Evolutionary conservation across 2,888 invertebrate genomes (phyloP).

Genomic region (Beris morrisii): DNA sequence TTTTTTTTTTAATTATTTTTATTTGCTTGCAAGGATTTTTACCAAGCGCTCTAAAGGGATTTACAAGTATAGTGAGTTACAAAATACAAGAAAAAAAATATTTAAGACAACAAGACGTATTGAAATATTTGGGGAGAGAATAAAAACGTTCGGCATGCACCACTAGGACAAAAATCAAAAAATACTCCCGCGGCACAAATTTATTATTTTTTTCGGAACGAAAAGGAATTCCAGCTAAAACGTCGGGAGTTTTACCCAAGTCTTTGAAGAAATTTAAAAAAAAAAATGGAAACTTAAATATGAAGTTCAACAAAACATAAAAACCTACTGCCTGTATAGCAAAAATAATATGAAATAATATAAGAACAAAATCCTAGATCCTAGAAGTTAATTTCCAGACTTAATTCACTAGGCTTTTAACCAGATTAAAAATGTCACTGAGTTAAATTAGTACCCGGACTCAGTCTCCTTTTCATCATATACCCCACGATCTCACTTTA

Average conservation of each 20-base stretch:
- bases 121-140: too few relatives aligned
- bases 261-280: too few relatives aligned
- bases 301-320: too few relatives aligned
- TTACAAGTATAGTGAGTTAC: conserved; percentile 3
- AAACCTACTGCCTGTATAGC: too few relatives aligned
- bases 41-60: too few relatives aligned
- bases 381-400: conserved; percentile 2
- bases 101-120: too few relatives aligned
- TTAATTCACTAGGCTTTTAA: conserved; percentile 15
- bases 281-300: too few relatives aligned
- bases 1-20: conserved; percentile 7
- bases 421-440: conserved; percentile 18
- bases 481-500: neutral
- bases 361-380: neutral
- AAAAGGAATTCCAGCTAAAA: neutral
- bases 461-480: neutral
- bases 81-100: conserved; percentile 7
- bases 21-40: too few relatives aligned
- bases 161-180: conserved; percentile 11
- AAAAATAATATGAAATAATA: too few relatives aligned
- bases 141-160: neutral
- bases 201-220: neutral
- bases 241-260: neutral
- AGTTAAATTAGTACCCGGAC: conserved; percentile 17
- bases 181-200: conserved; percentile 2